Percentiles rank a stretch among this genome's conserved stretches.
Evolutionary conservation across 2,113 vertebrate genomes (phyloP).

Genomic region (Antechinus flavipes): DNA sequence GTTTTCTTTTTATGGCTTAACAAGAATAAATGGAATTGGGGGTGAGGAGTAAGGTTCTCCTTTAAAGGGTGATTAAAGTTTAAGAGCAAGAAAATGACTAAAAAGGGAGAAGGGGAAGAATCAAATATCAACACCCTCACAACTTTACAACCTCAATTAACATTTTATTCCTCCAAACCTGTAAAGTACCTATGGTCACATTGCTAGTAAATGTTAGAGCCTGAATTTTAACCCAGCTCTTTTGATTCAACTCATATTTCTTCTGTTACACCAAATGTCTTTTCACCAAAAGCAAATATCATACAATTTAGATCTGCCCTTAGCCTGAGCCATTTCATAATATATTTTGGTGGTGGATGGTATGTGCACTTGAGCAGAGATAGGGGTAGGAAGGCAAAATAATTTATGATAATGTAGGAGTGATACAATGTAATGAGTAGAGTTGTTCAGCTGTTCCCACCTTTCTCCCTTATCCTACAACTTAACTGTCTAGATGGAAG

Average conservation of each 20-base stretch:
- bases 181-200: not conserved
- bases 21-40: not conserved
- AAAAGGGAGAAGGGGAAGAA: not conserved
- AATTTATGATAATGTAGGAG: not conserved
- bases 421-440: not conserved
- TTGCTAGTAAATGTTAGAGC: not conserved
- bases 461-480: not conserved
- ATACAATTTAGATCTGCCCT: not conserved
- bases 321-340: not conserved
- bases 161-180: not conserved
- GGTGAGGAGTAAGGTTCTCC: not conserved
- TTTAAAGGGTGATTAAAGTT: not conserved
- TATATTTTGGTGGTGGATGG: not conserved
- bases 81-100: not conserved
- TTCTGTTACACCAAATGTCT: not conserved
- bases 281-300: not conserved
- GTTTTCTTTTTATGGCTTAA: too few species aligned
- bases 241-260: not conserved
- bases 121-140: too few species aligned
- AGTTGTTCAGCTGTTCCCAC: not conserved
- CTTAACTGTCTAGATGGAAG: not conserved
- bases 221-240: not conserved
- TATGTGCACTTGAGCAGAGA: not conserved
- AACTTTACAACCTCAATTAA: too few species aligned
- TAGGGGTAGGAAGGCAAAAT: not conserved